Percentiles rank a stretch among this genome's conserved stretches.
Evolutionary conservation across 2,888 invertebrate species (phyloP).

Genomic region (Caenorhabditis sp.): DNA sequence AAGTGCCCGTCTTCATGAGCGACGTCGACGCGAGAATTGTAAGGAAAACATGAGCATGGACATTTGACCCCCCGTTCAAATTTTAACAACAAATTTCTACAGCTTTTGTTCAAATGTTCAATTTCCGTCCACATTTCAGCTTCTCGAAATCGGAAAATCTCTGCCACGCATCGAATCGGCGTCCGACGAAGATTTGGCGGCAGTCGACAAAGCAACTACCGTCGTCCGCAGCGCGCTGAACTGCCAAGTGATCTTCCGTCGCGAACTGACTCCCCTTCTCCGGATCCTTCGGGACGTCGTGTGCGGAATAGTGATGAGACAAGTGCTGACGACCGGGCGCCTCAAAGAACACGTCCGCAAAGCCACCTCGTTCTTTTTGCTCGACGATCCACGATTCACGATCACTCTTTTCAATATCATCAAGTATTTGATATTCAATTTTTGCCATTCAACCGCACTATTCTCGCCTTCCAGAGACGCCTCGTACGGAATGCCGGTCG

Average conservation of each 20-base stretch:
- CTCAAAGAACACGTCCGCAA: constrained; percentile 47
- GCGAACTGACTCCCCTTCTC: constrained; percentile 25
- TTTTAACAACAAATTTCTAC: no score
- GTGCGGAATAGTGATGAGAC: constrained; percentile 53
- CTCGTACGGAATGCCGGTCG: constrained; percentile 42
- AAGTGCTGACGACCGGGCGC: constrained; percentile 37
- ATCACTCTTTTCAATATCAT: constrained; percentile 35
- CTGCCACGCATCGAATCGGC: constrained; percentile 30
- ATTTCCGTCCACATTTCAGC: constrained; percentile 24
- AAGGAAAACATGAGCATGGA: no score
- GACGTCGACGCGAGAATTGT: constrained; percentile 31
- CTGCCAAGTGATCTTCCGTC: constrained; percentile 10
- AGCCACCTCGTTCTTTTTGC: constrained; percentile 57
- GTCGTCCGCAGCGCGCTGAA: constrained; percentile 18
- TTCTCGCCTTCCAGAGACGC: constrained; percentile 54
- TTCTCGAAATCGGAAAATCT: constrained; percentile 58
- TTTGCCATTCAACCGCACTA: not conserved
- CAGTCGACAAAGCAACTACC: constrained; percentile 37
- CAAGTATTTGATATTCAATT: constrained; percentile 19
- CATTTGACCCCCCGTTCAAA: no score
- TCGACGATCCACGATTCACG: constrained; percentile 45
- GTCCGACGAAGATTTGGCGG: constrained; percentile 39
- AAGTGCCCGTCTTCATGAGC: constrained; percentile 40
- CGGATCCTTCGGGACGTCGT: constrained; percentile 38
- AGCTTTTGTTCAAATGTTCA: no score